Base-by-base conservation (phyloP, 2,797 vertebrate genomes). In the Eleutherodactylus coqui region DNA sequence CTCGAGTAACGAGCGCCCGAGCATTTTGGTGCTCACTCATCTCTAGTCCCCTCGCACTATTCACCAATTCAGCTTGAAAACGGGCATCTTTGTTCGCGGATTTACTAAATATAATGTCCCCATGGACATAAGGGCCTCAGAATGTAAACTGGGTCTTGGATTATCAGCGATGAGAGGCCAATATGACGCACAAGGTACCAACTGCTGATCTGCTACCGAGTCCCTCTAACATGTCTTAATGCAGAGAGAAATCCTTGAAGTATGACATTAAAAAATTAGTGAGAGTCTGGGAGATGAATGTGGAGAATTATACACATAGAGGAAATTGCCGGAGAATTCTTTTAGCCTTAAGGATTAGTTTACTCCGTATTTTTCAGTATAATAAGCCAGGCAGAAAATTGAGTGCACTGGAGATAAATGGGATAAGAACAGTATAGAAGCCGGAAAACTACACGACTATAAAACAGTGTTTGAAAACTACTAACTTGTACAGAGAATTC, bases 311-410 rank as follows among this genome's bases (percentile, higher is more conserved):
- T n/a, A 58, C 67, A 72, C 49, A 51, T 27, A 55, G 47, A 82
- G 32, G 64, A 55, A 55, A 41, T 82, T 70, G 49, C 80, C 32
- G 24, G 10, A 53, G 34, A 82, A 82, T 82, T 73, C 16, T 82
- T 82, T 55, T 70, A 73, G 67, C 67, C 49, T 78, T 34, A 51
- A 69, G 62, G 67, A 82, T 82, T 82, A 82, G 80, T 73, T 82
- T 58, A 72, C 49, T 70, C 43, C n/a, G 41, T 82, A 36, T 70
- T 72, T 58, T 36, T 53, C 49, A 19, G 34, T 70, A 73, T 82
- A 53, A 27, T 82, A 82, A 82, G 38, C 51, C 80, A 82, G 49
- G 80, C 67, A 82, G 67, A 73, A 82, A 82, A 82, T 82, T 82
- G 80, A 72, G 67, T 73, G 47, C 67, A 72, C 80, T 73, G 47